Evolutionary conservation across 2,113 vertebrate genomes (phyloP).

Genomic region (Chamaea fasciata): DNA sequence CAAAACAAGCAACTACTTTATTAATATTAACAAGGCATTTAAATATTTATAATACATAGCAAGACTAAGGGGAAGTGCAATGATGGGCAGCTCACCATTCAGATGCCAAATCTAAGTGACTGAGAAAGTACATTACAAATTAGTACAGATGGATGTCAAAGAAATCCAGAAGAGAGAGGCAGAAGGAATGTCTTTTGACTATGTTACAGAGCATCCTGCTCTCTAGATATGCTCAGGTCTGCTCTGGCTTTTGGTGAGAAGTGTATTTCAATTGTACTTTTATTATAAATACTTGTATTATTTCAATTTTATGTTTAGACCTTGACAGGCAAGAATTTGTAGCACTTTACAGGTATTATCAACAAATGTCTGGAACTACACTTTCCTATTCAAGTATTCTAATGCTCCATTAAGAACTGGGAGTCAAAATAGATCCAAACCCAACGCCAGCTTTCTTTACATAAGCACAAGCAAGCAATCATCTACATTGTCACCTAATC

Average conservation of each 20-base stretch:
- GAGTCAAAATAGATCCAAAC: not conserved
- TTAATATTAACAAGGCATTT: not conserved
- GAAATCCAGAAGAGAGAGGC: constrained; percentile 2
- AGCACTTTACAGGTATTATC: not conserved
- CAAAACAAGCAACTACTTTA: not conserved
- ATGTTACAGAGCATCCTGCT: not conserved
- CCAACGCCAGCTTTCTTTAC: not conserved
- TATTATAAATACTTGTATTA: not conserved
- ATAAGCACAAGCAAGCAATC: not conserved
- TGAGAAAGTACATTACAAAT: not conserved
- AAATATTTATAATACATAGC: not conserved
- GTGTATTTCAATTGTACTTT: not conserved
- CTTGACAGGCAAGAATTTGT: not conserved
- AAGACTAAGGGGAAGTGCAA: not conserved
- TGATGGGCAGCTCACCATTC: not conserved
- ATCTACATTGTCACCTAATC: not conserved
- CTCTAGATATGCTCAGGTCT: constrained; percentile 17
- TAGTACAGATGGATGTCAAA: constrained; percentile 17
- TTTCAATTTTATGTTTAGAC: not conserved
- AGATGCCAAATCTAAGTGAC: not conserved
- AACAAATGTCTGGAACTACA: not conserved
- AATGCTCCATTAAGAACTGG: not conserved
- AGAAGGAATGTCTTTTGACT: not conserved
- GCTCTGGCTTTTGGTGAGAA: constrained; percentile 15
- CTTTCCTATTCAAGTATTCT: not conserved